These are phyloP conservation scores for Myiopsitta monachus DNA, from an alignment of 2,113 vertebrate species.

Conservation along the genomic window DNA sequence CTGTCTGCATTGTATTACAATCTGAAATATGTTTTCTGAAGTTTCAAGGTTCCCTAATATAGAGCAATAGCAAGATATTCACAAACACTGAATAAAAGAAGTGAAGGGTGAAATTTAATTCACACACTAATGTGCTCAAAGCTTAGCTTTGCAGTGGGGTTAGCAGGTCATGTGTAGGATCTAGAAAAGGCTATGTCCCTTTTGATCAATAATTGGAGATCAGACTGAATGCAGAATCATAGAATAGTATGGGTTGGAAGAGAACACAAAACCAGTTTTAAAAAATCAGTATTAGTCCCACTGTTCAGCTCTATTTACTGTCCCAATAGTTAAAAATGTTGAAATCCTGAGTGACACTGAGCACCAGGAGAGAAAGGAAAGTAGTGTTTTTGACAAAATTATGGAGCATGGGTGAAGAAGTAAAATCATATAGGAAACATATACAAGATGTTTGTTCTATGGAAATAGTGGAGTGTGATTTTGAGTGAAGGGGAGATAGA, in stretches of 20 bases:
- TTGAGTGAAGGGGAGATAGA: not conserved
- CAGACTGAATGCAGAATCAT: not conserved
- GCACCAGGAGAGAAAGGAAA: not conserved
- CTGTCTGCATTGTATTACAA: not conserved
- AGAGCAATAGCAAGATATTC: not conserved
- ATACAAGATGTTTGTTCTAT: not conserved
- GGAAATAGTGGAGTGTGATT: not conserved
- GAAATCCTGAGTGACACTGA: not conserved
- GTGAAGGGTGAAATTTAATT: fast-evolving
- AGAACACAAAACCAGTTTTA: not conserved
- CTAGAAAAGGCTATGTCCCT: not conserved
- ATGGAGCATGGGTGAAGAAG: not conserved
- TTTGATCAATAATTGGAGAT: not conserved
- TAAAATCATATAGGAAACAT: not conserved
- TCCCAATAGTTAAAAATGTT: not conserved
- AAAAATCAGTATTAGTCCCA: not conserved
- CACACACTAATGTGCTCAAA: not conserved
- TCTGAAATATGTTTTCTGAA: not conserved
- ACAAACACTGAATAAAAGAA: not conserved
- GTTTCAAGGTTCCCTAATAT: not conserved
- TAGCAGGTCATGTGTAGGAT: not conserved
- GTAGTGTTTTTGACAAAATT: not conserved
- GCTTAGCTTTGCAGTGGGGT: fast-evolving
- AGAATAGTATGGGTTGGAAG: not conserved
- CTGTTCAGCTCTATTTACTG: not conserved